phyloP scores from a whole-genome alignment of 2,797 vertebrate genomes.

The Phoxinus dragarum region DNA sequence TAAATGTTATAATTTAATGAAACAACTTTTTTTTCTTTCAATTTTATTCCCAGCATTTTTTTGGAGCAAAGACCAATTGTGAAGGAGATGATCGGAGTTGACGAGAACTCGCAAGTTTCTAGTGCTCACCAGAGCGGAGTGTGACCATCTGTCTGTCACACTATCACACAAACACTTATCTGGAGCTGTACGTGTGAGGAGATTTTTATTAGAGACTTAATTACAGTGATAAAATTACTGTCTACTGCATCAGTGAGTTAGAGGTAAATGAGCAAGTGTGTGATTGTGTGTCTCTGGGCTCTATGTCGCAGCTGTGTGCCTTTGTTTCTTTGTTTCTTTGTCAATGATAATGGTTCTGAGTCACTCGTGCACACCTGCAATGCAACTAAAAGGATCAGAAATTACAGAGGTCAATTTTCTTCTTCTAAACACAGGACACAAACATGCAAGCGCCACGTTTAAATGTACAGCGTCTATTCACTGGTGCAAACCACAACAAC shows the following conservation, averaged over 20 bases:
- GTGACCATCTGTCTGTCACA: conserved; percentile 47
- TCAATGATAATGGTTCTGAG: conserved; percentile 36
- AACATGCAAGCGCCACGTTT: not conserved
- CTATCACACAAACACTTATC: conserved; percentile 35
- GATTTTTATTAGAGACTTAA: conserved; percentile 53
- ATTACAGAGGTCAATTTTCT: conserved; percentile 40
- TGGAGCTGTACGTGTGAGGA: conserved; percentile 25
- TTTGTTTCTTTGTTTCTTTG: conserved; percentile 46
- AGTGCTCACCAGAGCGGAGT: conserved; percentile 28
- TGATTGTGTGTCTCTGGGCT: conserved; percentile 38
- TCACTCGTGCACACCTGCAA: conserved; percentile 38
- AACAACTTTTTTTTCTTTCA: too few relatives aligned
- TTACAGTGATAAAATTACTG: conserved; percentile 48
- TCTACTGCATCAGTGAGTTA: conserved; percentile 42
- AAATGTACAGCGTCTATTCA: not conserved
- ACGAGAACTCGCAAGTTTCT: not conserved
- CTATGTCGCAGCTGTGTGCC: conserved; percentile 18
- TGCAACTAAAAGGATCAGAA: conserved; percentile 4
- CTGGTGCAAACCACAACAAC: not conserved
- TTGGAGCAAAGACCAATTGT: not conserved
- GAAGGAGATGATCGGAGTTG: conserved; percentile 8
- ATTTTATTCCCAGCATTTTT: too few relatives aligned
- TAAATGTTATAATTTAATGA: too few relatives aligned
- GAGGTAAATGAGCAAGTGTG: conserved; percentile 44
- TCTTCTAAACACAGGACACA: conserved; percentile 3